Evolutionary conservation across 1,140 invertebrate species (phyloP).

Genomic region (Gryon sp.): DNA sequence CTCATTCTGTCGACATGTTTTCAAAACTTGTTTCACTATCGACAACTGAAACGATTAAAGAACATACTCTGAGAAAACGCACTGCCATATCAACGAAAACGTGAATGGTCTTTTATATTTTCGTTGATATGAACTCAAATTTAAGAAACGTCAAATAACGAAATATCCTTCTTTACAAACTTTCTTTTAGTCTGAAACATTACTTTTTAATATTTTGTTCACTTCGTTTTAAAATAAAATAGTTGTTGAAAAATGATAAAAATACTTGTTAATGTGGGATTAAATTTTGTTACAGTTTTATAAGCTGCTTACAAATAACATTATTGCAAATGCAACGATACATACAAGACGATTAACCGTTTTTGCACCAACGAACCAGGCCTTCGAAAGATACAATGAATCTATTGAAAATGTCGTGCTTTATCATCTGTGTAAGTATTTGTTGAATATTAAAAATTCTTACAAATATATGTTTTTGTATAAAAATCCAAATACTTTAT

Average conservation of each 20-base stretch:
- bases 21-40: too few species aligned
- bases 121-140: too few species aligned
- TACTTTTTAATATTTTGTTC: too few species aligned
- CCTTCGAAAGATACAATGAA: conserved; percentile 85
- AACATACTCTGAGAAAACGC: too few species aligned
- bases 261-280: not conserved
- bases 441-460: not conserved
- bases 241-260: not conserved
- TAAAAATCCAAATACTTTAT: not conserved
- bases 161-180: too few species aligned
- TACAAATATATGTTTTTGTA: not conserved
- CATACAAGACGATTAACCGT: conserved; percentile 85
- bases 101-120: too few species aligned
- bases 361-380: conserved; percentile 89
- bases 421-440: conserved; percentile 89
- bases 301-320: conserved; percentile 83
- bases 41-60: too few species aligned
- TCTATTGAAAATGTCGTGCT: conserved; percentile 83
- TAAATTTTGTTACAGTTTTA: conserved; percentile 85
- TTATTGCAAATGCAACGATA: conserved; percentile 84
- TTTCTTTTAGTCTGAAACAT: too few species aligned
- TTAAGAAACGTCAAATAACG: too few species aligned
- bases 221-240: not conserved
- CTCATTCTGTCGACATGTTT: conserved; percentile 17
- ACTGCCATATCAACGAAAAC: too few species aligned